Evolutionary conservation across 2,113 vertebrate species (phyloP), one percentile per base, ranked within the genome.

Genomic region (Andinoacara biseriatus): DNA sequence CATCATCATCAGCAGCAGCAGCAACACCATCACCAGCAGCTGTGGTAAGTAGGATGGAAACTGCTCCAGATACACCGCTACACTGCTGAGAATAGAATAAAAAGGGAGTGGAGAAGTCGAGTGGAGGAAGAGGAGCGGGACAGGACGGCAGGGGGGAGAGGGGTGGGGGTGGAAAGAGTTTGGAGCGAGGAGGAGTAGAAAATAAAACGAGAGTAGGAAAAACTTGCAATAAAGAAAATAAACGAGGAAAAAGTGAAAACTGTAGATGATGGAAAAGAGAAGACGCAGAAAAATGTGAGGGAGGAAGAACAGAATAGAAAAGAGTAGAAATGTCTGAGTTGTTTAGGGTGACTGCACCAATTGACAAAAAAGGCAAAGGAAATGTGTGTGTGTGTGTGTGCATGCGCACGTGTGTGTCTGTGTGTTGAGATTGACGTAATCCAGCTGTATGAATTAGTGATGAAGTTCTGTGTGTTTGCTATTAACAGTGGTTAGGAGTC

Each of bases 1-100:
- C 86, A 58, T 24, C 83, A 52, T 58, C 85, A 18, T 58, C 43
- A 56, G 4, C 54, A 65, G 0, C 52, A 54, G 3, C 35, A 63
- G 61, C 35, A n/a, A 6, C 35, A 65, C 35, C 62, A 65, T n/a
- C 35, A 65, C 0, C 61, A 65, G 58, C 87, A 58, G 84, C 86
- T 3, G 40, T 40, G 91, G 93, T 94, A 92, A 94, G 93, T 94
- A 90, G 90, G 90, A 94, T 93, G 91, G 10, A 89, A 93, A 90
- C 75, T 94, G 90, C 87, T 94, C 92, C 87, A 94, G 84, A 91
- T 92, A 80, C 76, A 63, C n/a, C 4, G 65, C 72, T 61, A 24
- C 31, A 69, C 74, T 57, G 91, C 91, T 92, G 86, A 93, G 90
- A 92, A 91, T 92, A 93, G 92, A 91, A 86, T 1, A 3, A 58